phyloP scores from a whole-genome alignment of 2,888 invertebrate genomes.

The Strigamia crassipes region DNA sequence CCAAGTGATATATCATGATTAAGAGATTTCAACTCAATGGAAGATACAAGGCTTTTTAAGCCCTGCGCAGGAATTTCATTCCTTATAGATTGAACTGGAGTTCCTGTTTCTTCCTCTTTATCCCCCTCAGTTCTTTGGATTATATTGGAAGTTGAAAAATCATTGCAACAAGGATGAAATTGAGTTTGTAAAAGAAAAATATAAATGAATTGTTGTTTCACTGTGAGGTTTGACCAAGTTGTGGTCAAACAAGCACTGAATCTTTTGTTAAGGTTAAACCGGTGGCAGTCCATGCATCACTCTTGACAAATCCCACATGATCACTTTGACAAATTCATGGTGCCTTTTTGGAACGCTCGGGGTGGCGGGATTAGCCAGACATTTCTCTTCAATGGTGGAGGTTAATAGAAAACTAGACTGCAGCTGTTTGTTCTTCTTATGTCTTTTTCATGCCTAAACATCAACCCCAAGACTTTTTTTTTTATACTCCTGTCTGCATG shows the following conservation, averaged over 20 bases:
- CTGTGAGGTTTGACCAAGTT: not conserved
- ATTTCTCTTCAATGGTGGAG: not conserved
- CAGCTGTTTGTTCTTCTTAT: constrained; percentile 27
- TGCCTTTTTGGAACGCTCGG: constrained; percentile 2
- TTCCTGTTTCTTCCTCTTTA: not conserved
- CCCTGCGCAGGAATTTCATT: not conserved
- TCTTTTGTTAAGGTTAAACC: constrained; percentile 32
- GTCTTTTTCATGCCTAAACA: constrained; percentile 4
- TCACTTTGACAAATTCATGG: constrained; percentile 42
- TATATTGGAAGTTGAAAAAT: not conserved
- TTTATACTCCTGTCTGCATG: not conserved
- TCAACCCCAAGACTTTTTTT: constrained; percentile 11
- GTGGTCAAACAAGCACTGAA: constrained; percentile 13
- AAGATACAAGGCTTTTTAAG: constrained; percentile 19
- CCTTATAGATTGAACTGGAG: not conserved
- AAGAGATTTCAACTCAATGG: constrained; percentile 11
- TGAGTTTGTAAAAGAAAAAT: not conserved
- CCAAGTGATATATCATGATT: constrained; percentile 40
- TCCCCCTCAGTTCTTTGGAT: not conserved
- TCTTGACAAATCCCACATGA: constrained; percentile 41
- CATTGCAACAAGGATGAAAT: not conserved
- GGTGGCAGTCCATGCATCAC: constrained; percentile 42
- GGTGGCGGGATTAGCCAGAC: constrained; percentile 38
- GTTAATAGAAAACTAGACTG: constrained; percentile 39
- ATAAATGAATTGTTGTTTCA: not conserved